Conservation (phyloP, 2,113 vertebrate genomes). For the Antennarius striatus region DNA sequence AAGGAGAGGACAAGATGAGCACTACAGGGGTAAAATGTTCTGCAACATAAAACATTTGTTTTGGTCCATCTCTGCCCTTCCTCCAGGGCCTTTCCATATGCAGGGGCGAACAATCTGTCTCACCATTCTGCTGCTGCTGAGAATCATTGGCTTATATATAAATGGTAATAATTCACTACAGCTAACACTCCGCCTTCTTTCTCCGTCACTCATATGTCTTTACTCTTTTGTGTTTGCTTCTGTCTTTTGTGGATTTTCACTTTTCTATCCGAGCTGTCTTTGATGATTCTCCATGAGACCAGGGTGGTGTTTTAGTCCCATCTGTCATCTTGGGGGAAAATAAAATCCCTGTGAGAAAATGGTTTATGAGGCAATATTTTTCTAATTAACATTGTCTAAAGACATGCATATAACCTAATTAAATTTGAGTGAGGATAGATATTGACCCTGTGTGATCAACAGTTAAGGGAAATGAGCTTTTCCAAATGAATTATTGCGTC, state of each 20-base stretch:
- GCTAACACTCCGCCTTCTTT: not conserved
- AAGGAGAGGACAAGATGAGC: conserved; percentile 21
- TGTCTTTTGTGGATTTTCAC: not conserved
- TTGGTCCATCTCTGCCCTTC: conserved; percentile 23
- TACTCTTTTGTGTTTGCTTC: not conserved
- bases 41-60: conserved; percentile 23
- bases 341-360: conserved; percentile 14
- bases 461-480: not conserved
- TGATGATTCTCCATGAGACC: conserved; percentile 6
- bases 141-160: conserved; percentile 6
- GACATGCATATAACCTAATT: conserved; percentile 10
- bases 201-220: not conserved
- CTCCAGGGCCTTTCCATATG: conserved; percentile 22
- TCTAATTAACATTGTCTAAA: conserved; percentile 38
- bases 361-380: conserved; percentile 22
- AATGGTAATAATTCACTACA: not conserved
- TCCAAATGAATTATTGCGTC: not conserved
- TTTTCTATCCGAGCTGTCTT: conserved; percentile 8
- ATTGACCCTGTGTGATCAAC: conserved; percentile 2
- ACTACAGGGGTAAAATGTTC: conserved; percentile 29
- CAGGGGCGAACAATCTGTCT: conserved; percentile 43
- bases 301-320: not conserved
- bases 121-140: conserved; percentile 32
- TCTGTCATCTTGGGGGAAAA: conserved; percentile 1
- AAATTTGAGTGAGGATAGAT: not conserved